phyloP scores from a whole-genome alignment of 53 echinoderm and acorn worm genomes.

The Holothuria scabra region DNA sequence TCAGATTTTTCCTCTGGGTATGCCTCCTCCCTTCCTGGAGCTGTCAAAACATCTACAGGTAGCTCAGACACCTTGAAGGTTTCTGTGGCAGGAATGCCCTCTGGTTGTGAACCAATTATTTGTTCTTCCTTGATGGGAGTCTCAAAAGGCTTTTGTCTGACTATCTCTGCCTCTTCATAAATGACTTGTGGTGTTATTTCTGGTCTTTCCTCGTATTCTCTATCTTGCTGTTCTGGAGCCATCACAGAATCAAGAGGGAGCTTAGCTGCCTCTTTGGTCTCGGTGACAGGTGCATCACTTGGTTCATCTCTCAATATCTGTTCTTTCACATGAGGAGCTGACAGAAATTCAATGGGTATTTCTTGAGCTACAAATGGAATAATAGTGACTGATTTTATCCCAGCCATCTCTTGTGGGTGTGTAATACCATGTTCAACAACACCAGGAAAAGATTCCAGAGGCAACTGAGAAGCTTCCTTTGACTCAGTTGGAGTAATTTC shows the following conservation, averaged over 20 bases:
- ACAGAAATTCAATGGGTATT: slow-evolving; percentile 39
- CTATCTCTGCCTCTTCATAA: background rate
- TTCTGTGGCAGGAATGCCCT: slow-evolving; percentile 16
- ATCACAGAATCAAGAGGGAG: background rate
- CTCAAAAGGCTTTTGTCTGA: slow-evolving; percentile 24
- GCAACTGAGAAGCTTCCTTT: background rate
- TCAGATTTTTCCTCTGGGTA: slow-evolving; percentile 47
- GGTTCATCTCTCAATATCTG: slow-evolving; percentile 45
- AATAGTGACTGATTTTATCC: slow-evolving; percentile 9
- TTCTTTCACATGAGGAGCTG: slow-evolving; percentile 45
- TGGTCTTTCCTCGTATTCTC: background rate
- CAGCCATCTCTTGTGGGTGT: slow-evolving; percentile 5
- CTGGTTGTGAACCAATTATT: slow-evolving; percentile 7
- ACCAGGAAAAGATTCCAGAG: background rate
- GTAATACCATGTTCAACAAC: background rate
- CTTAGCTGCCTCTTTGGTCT: background rate
- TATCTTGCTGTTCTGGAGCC: slow-evolving; percentile 23
- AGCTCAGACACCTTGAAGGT: slow-evolving; percentile 27
- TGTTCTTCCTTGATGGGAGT: slow-evolving; percentile 7
- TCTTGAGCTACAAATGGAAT: slow-evolving; percentile 54
- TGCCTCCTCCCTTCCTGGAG: slow-evolving; percentile 21
- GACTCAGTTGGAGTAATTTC: slow-evolving; percentile 28
- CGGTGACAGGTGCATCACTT: slow-evolving; percentile 34
- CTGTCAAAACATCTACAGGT: slow-evolving; percentile 6
- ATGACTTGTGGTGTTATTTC: slow-evolving; percentile 3